Evolutionary conservation across 2,888 invertebrate genomes (phyloP).

Genomic region (Leucoptera coffeella): DNA sequence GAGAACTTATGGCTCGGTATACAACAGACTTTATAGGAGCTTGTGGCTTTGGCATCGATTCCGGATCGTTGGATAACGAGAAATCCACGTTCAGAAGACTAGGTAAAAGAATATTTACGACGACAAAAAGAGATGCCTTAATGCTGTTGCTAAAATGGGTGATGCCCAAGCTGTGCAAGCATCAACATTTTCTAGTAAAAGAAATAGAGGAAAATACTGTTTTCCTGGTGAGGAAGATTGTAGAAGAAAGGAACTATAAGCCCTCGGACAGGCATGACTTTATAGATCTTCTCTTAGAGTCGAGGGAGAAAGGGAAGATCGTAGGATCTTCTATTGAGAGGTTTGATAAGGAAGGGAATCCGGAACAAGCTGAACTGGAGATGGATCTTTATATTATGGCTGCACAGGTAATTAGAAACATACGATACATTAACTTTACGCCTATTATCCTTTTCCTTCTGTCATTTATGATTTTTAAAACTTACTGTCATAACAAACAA

Average conservation of each 20-base stretch:
- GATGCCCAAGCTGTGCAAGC: conserved; percentile 1
- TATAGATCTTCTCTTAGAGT: conserved; percentile 4
- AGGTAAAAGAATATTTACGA: conserved; percentile 8
- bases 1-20: conserved; percentile 27
- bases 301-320: conserved; percentile 4
- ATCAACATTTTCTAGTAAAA: conserved; percentile 2
- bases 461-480: too few relatives aligned
- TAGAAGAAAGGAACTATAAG: conserved; percentile 4
- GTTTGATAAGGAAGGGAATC: conserved; percentile 2
- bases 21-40: conserved; percentile 28
- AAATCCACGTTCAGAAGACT: conserved; percentile 20
- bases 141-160: background rate
- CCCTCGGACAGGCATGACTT: conserved; percentile 5
- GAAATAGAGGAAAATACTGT: conserved; percentile 3
- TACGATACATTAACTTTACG: too few relatives aligned
- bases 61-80: conserved; percentile 19
- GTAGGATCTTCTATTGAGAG: conserved; percentile 4
- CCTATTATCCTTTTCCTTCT: too few relatives aligned
- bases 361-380: conserved; percentile 2
- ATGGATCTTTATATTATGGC: conserved; percentile 5
- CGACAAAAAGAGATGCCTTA: conserved; percentile 1
- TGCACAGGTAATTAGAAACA: too few relatives aligned
- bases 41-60: conserved; percentile 23
- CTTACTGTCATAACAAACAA: too few relatives aligned
- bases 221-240: conserved; percentile 1